Evolutionary conservation across 23 tunicate species (phyloP), one percentile per base, ranked within the genome.

Genomic region (Styela clava): DNA sequence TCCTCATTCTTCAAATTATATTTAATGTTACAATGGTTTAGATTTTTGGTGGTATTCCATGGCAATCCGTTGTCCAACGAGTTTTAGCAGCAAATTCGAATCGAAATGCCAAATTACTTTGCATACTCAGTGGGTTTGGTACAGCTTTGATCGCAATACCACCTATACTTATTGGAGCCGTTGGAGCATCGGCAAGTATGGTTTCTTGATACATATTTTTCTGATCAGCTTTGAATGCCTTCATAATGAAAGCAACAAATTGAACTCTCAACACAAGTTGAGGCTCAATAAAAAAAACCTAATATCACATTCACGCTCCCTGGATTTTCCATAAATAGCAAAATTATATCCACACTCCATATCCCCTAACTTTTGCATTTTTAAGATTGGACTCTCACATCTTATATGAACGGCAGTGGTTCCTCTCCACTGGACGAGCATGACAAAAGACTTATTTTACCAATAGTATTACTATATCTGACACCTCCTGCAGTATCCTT

Each of bases 131-230:
- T 32, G 3, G 16, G 16, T 27, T 71, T 22, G 32, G 35, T 22
- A 3, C 34, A 28, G 34, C 77, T 35, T 3, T 71, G 16, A 27
- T 71, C 16, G 29, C 29, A 3, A 71, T 71, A 33, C 77, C 77
- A 21, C 77, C 77, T 28, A 30, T 30, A 28, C 16, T 71, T 26
- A 71, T 71, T 32, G 77, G 77, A 71, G 77, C 77, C 3, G 34
- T 71, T 71, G 77, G 77, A 71, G 77, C 37, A 28, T 71, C 77
- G 7, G 29, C 77, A 26, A 30, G 77, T 71, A 71, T 19, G 33
- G 16, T 16, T 16, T 68, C 16, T 21, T n/a, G n/a, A n/a, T n/a
- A n/a, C n/a, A n/a, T n/a, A n/a, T n/a, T n/a, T n/a, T n/a, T n/a
- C n/a, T n/a, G n/a, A n/a, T n/a, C n/a, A n/a, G n/a, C n/a, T n/a